phyloP scores from a whole-genome alignment of 2,888 invertebrate species.

The Neria commutata region DNA sequence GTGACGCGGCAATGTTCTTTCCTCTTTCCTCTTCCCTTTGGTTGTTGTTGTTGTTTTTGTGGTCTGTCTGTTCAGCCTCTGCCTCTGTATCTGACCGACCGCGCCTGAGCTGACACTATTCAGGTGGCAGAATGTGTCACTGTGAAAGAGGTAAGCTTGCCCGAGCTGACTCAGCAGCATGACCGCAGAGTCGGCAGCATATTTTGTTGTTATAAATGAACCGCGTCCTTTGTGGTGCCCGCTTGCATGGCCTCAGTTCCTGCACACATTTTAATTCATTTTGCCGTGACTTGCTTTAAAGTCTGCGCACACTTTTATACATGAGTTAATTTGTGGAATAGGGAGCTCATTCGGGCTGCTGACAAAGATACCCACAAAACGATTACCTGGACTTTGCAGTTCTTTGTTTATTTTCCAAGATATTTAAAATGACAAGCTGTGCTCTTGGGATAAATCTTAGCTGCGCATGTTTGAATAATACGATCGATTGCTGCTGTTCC shows the following conservation, averaged over 20 bases:
- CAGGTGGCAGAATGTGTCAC: too few relatives aligned
- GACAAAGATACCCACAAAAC: too few relatives aligned
- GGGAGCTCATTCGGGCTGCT: too few relatives aligned
- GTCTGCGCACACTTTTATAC: neutral
- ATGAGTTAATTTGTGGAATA: too few relatives aligned
- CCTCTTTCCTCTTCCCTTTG: neutral
- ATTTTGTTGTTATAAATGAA: neutral
- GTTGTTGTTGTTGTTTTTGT: neutral
- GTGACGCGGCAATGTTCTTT: neutral
- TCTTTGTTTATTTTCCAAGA: too few relatives aligned
- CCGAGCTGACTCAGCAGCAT: neutral
- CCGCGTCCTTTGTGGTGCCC: neutral
- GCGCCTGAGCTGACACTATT: too few relatives aligned
- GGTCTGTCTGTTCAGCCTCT: neutral
- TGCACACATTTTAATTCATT: constrained; percentile 1
- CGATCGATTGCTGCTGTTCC: too few relatives aligned
- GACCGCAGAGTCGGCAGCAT: neutral
- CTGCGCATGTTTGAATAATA: too few relatives aligned
- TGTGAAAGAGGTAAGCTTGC: constrained; percentile 1
- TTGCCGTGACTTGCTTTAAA: neutral
- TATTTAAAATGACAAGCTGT: too few relatives aligned
- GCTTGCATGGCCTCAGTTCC: too few relatives aligned
- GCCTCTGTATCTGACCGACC: neutral
- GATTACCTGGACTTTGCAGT: too few relatives aligned
- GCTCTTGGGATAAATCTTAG: too few relatives aligned